Percentiles rank a stretch among this genome's conserved stretches.
phyloP scores from a whole-genome alignment of 2,113 vertebrate genomes.

The Nibea albiflora region DNA sequence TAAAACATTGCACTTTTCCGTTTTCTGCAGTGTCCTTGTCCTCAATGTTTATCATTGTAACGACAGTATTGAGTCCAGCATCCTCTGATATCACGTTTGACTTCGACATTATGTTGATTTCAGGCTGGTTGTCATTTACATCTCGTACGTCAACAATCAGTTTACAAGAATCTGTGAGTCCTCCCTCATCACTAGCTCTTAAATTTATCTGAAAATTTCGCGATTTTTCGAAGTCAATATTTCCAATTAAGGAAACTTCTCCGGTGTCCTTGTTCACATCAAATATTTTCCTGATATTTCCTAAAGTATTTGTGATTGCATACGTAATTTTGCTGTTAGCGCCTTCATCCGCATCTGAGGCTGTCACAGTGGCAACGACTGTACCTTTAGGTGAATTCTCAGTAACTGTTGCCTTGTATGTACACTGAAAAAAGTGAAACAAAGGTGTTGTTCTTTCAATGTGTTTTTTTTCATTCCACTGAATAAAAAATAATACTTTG shows the following conservation, averaged over 20 bases:
- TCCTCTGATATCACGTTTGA: slow-evolving; percentile 48
- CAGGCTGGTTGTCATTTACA: slow-evolving; percentile 76
- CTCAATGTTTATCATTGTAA: no score
- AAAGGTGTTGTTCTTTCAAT: no score
- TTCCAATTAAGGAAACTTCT: no score
- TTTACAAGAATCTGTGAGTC: slow-evolving; percentile 67
- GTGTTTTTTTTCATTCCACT: no score
- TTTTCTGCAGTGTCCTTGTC: not conserved
- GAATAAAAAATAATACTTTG: no score
- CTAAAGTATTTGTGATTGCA: slow-evolving; percentile 31
- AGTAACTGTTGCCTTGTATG: slow-evolving; percentile 73
- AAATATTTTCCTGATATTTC: no score
- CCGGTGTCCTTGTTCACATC: no score
- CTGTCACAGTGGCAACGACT: slow-evolving; percentile 35
- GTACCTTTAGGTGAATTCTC: slow-evolving; percentile 41
- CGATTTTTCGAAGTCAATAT: no score
- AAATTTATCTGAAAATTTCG: slow-evolving; percentile 68
- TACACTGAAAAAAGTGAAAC: no score
- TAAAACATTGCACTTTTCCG: slow-evolving; percentile 70
- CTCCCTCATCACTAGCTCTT: slow-evolving; percentile 78
- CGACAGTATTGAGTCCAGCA: no score
- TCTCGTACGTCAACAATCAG: slow-evolving; percentile 77
- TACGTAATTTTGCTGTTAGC: not conserved
- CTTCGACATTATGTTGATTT: slow-evolving; percentile 69
- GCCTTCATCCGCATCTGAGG: slow-evolving; percentile 52